Base-by-base conservation (phyloP, 1,140 invertebrate species). In the Amphibalanus amphitrite region DNA sequence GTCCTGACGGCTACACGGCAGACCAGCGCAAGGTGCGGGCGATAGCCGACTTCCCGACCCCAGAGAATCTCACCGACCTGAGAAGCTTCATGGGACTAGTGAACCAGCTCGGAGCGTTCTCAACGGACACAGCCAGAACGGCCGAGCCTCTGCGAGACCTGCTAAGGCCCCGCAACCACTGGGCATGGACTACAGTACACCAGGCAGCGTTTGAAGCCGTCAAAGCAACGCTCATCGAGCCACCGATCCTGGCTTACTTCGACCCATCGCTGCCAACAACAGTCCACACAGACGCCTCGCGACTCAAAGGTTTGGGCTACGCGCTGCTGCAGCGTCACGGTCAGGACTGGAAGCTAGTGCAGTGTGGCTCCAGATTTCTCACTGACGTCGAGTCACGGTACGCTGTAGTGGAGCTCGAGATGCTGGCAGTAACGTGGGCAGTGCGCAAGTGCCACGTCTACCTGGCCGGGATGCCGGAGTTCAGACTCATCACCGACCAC, bases 31-130 rank as follows among this genome's bases (percentile, higher is more conserved):
- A 71, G 1, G 29, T 69, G 8, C 67, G 29, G 4, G 70, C 64
- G 0, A 68, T 71, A 3, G 29, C 33, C n/a, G 70, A 71, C 4
- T 73, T 71, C 28, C 69, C 72, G 38, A 29, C 69, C 0, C 72
- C 69, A 23, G 20, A 28, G 23, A 70, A 67, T 29, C 15, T 73
- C 26, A 73, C 72, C n/a, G 28, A n/a, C 13, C 40, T 70, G 26
- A 29, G 47, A 13, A 71, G 70, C 20, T 70, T 70, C 26, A 3
- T 73, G n/a, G 69, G 72, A 23, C n/a, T 67, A 0, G 72, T 59
- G 0, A 71, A 73, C 26, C 65, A 73, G 40, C 40, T 73, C 15
- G 67, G n/a, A 0, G 69, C 47, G 13, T 59, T 59, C 47, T 59
- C 47, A 23, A 20, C 17, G 10, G 13, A 59, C 10, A 59, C 47